Evolutionary conservation across 2,113 vertebrate species (phyloP).

Genomic region (Odobenus rosmarus): DNA sequence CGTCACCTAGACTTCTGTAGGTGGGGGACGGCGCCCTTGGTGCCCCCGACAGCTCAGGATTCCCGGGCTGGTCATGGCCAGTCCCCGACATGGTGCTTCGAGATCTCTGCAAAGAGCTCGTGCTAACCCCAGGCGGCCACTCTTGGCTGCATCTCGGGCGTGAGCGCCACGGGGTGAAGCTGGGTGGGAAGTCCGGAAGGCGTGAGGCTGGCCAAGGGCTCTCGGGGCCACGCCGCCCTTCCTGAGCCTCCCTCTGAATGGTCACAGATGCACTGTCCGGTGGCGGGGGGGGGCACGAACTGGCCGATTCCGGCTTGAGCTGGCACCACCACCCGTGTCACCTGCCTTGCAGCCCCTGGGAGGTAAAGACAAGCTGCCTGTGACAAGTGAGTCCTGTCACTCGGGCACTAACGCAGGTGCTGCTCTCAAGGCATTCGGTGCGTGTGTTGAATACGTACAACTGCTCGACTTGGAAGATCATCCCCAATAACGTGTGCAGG

Average conservation of each 20-base stretch:
- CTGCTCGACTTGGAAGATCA: not conserved
- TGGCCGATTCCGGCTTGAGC: accelerated
- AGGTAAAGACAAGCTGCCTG: not conserved
- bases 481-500: too few species aligned
- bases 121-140: accelerated
- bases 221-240: not conserved
- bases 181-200: too few species aligned
- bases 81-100: accelerated
- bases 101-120: not conserved
- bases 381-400: too few species aligned
- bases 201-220: accelerated
- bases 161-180: accelerated
- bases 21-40: not conserved
- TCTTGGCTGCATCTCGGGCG: not conserved
- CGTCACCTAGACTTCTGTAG: accelerated
- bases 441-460: accelerated
- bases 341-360: accelerated
- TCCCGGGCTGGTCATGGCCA: not conserved
- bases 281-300: not conserved
- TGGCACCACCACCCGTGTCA: accelerated
- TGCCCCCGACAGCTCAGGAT: too few species aligned
- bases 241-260: accelerated
- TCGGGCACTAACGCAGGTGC: accelerated
- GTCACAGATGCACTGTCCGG: accelerated
- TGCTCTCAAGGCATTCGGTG: not conserved